Percentiles rank a stretch among this genome's conserved stretches.
phyloP scores from a whole-genome alignment of 2,888 invertebrate genomes.

The Lasioglossum leucozonium region DNA sequence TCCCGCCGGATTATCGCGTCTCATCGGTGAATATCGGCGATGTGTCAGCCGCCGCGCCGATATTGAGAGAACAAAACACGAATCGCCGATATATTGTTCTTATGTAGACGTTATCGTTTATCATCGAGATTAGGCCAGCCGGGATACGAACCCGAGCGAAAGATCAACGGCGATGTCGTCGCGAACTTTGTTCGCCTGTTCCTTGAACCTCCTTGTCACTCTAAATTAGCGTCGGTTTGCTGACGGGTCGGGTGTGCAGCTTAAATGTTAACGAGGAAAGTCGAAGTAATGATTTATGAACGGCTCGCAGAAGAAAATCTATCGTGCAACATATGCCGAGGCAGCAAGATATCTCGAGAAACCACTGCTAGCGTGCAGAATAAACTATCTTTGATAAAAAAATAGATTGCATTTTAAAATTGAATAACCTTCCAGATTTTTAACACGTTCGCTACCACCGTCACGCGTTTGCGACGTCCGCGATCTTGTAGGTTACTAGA shows the following conservation, averaged over 20 bases:
- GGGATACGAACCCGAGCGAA: neutral
- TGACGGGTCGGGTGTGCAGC: neutral
- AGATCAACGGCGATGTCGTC: neutral
- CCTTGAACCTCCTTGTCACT: neutral
- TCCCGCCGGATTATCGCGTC: slow-evolving; percentile 58
- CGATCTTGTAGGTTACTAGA: neutral
- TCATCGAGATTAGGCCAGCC: slow-evolving; percentile 5
- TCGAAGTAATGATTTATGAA: neutral
- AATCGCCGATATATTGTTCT: slow-evolving; percentile 43
- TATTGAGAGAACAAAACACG: slow-evolving; percentile 49
- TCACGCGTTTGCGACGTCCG: neutral
- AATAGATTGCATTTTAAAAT: neutral
- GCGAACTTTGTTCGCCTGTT: neutral
- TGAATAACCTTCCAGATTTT: accelerated
- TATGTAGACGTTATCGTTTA: slow-evolving; percentile 26
- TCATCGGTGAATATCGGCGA: slow-evolving; percentile 46
- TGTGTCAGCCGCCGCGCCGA: slow-evolving; percentile 33
- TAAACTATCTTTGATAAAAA: neutral
- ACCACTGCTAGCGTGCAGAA: neutral
- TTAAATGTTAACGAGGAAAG: neutral
- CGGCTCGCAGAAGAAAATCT: neutral
- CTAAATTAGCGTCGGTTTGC: neutral
- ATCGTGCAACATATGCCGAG: neutral
- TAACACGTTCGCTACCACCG: neutral
- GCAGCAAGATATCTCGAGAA: neutral